Evolutionary conservation across 2,888 invertebrate species (phyloP).

Genomic region (Meteorus colon): DNA sequence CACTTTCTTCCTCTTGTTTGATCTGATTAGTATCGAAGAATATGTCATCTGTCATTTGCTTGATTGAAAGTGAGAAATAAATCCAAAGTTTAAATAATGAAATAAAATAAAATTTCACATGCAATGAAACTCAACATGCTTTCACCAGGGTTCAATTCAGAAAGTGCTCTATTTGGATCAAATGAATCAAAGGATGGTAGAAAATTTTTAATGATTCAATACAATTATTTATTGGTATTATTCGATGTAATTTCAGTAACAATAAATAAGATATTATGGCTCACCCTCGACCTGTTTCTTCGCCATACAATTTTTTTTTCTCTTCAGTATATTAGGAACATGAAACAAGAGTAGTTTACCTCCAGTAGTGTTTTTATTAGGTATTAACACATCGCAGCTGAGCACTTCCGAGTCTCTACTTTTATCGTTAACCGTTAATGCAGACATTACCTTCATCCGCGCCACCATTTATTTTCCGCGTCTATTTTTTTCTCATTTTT

Average conservation of each 20-base stretch:
- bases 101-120: too few relatives aligned
- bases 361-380: constrained; percentile 45
- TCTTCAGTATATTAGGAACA: constrained; percentile 8
- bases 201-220: not conserved
- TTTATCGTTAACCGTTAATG: constrained; percentile 46
- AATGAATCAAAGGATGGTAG: not conserved
- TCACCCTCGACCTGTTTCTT: not conserved
- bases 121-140: not conserved
- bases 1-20: too few relatives aligned
- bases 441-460: constrained; percentile 44
- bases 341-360: constrained; percentile 22
- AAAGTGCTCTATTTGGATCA: not conserved
- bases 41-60: too few relatives aligned
- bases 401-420: constrained; percentile 50
- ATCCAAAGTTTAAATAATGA: too few relatives aligned
- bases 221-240: not conserved
- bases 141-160: not conserved
- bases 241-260: not conserved
- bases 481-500: constrained; percentile 23
- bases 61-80: too few relatives aligned
- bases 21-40: too few relatives aligned
- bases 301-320: not conserved
- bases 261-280: not conserved
- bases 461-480: constrained; percentile 35
- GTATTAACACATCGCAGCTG: constrained; percentile 49